These are phyloP conservation scores for Drosophila malerkotliana DNA, from an alignment of 1,140 invertebrate species.

Conservation along the genomic window DNA sequence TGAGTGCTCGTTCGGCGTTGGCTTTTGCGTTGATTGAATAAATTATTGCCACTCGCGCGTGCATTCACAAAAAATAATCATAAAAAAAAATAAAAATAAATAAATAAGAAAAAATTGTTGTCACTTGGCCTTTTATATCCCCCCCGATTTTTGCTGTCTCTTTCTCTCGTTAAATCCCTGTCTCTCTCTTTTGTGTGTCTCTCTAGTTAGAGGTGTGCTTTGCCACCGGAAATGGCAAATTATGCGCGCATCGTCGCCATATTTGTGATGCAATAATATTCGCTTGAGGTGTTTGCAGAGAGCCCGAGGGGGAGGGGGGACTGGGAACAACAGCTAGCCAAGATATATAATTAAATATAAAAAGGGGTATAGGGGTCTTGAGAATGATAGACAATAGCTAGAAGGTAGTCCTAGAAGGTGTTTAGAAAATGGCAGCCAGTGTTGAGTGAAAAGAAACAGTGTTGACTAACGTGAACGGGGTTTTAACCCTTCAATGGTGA, in stretches of 20 bases:
- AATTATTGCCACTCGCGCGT: slow-evolving; percentile 76
- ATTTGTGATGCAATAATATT: slow-evolving; percentile 30
- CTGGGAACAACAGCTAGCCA: not conserved
- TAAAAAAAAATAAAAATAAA: slow-evolving; percentile 20
- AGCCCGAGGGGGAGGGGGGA: not conserved
- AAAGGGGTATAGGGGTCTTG: not conserved
- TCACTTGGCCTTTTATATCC: slow-evolving; percentile 19
- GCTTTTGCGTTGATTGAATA: slow-evolving; percentile 76
- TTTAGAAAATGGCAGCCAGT: no score
- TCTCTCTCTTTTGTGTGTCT: not conserved
- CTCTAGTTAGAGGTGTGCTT: slow-evolving; percentile 17
- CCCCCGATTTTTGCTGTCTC: slow-evolving; percentile 9
- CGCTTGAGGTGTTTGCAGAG: slow-evolving; percentile 3
- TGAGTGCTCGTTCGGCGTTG: slow-evolving; percentile 54
- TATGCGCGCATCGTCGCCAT: slow-evolving; percentile 66
- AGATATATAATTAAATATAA: slow-evolving; percentile 5
- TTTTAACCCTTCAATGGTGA: no score
- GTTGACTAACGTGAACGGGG: no score
- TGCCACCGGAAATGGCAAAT: slow-evolving; percentile 72
- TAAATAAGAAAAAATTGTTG: slow-evolving; percentile 41
- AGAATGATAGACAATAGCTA: no score
- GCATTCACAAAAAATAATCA: slow-evolving; percentile 52
- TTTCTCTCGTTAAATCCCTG: not conserved
- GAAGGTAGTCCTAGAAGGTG: no score
- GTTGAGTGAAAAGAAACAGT: no score